These are phyloP conservation scores for Synchiropus splendidus DNA, from an alignment of 2,113 vertebrate species.

Conservation along the genomic window DNA sequence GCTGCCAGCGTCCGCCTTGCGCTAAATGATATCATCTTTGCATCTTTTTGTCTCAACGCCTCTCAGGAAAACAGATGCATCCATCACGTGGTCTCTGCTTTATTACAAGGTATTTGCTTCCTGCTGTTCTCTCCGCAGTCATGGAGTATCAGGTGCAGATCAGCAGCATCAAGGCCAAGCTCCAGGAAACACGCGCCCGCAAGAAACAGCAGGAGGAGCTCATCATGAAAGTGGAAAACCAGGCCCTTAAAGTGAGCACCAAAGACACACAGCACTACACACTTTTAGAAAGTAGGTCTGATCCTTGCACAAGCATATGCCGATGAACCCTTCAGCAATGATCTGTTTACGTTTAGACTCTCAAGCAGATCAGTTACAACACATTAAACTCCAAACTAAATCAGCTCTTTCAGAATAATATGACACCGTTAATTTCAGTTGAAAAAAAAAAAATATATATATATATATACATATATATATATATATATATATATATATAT, in stretches of 20 bases:
- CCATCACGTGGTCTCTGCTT: neutral
- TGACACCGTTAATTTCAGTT: too few relatives aligned
- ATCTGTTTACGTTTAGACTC: too few relatives aligned
- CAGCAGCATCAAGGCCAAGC: conserved; percentile 83
- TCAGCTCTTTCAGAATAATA: too few relatives aligned
- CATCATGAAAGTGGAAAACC: conserved; percentile 96
- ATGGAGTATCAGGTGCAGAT: conserved; percentile 93
- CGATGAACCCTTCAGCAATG: neutral
- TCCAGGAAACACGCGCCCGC: conserved; percentile 88
- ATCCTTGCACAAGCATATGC: neutral
- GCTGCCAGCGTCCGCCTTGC: conserved; percentile 4
- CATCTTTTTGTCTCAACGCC: neutral
- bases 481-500: too few relatives aligned
- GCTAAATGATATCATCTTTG: conserved; percentile 5
- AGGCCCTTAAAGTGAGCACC: conserved; percentile 83
- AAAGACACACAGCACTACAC: neutral
- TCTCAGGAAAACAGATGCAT: neutral
- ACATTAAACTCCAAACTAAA: too few relatives aligned
- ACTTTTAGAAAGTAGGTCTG: neutral
- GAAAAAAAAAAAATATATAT: too few relatives aligned
- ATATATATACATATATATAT: too few relatives aligned
- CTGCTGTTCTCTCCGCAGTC: conserved; percentile 56
- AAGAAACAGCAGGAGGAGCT: conserved; percentile 96
- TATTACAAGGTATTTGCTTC: conserved; percentile 1
- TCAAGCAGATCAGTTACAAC: too few relatives aligned